Evolutionary conservation across 2,888 invertebrate species (phyloP), one percentile per base, ranked within the genome.

Genomic region (Oscheius sp.): DNA sequence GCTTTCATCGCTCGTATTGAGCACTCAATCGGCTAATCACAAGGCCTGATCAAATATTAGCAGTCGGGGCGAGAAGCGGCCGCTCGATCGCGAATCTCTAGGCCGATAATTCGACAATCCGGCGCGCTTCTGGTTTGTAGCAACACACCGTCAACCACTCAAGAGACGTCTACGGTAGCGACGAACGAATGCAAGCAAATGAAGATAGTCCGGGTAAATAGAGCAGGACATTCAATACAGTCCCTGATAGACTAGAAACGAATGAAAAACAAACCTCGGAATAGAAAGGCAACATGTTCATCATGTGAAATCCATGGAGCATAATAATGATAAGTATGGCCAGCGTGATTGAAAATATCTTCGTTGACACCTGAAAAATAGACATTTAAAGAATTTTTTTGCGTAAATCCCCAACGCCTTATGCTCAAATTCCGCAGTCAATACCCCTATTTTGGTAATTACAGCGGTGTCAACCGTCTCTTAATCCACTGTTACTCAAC

Each of bases 1-100:
- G 59, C 59, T 59, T 59, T 59, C 59, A 59, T 59, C 59, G 59
- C 59, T 59, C 59, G 59, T 59, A 59, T 59, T 59, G 59, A 59
- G 59, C 59, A 59, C 59, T 59, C 59, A 59, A 59, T 59, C 59
- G 59, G 59, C 59, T 59, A 59, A 59, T 59, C 59, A 59, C 59
- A 59, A 59, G 59, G 59, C 59, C 59, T 59, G 59, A 59, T 59
- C 59, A 59, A 59, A 59, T 59, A 59, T 59, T 59, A 44, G 59
- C 59, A 41, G 28, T 32, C 54, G 24, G 41, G 41, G 59, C 59
- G 59, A 59, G 59, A 59, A 59, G 59, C 59, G 38, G 44, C 57
- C 38, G 41, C n/a, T n/a, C 38, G 26, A 41, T 33, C 54, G n/a
- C n/a, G 32, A 32, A 33, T 54, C 41, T 36, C 41, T n/a, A n/a